Evolutionary conservation across 1,140 invertebrate genomes (phyloP).

Genomic region (Drosophila punjabiensis): DNA sequence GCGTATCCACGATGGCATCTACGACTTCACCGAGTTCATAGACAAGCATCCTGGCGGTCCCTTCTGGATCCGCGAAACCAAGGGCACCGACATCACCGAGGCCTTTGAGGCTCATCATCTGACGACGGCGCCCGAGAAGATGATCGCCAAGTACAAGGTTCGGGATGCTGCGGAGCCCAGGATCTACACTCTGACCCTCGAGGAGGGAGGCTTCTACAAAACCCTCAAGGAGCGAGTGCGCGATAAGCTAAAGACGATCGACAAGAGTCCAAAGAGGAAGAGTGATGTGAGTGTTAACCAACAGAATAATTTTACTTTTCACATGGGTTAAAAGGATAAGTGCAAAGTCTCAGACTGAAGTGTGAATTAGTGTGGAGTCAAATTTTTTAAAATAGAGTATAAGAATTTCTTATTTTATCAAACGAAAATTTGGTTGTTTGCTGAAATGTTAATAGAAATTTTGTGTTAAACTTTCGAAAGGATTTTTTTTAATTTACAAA

Average conservation of each 20-base stretch:
- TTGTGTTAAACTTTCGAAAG: neutral
- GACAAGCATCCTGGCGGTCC: conserved; percentile 89
- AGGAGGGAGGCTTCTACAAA: conserved; percentile 89
- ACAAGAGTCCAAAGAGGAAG: conserved; percentile 77
- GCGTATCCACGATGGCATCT: conserved; percentile 89
- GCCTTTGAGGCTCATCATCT: conserved; percentile 89
- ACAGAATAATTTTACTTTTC: neutral
- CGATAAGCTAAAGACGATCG: conserved; percentile 85
- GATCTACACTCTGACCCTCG: conserved; percentile 88
- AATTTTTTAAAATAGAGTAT: no score
- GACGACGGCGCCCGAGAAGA: conserved; percentile 84
- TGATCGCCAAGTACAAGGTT: conserved; percentile 88
- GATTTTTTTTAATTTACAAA: neutral
- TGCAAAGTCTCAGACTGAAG: no score
- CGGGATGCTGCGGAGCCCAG: conserved; percentile 86
- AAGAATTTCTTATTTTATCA: neutral
- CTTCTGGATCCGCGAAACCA: conserved; percentile 89
- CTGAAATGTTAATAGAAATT: neutral
- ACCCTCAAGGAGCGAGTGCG: conserved; percentile 87
- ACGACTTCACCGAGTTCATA: conserved; percentile 89
- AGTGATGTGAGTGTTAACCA: conserved; percentile 71
- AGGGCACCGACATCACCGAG: conserved; percentile 91
- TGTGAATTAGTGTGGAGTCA: no score
- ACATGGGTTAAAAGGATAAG: neutral
- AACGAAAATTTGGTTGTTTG: neutral